Conservation (phyloP, 2,888 invertebrate genomes). For the Belgica antarctica region DNA sequence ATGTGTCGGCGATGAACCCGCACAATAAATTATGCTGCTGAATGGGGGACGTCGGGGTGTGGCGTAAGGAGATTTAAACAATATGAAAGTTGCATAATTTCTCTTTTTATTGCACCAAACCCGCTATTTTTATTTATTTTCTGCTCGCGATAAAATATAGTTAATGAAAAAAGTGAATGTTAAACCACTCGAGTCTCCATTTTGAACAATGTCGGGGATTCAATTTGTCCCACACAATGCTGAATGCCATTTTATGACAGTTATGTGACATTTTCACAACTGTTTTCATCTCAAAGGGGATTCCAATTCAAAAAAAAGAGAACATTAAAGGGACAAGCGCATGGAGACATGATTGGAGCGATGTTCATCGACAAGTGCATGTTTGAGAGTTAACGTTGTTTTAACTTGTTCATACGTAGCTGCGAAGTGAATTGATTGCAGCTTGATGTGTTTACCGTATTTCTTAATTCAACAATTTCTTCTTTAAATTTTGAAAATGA, state of each 20-base stretch:
- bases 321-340: too few species aligned
- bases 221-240: too few species aligned
- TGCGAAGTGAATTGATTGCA: not conserved
- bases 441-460: too few species aligned
- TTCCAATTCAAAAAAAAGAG: too few species aligned
- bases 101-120: not conserved
- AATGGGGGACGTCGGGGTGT: too few species aligned
- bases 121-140: not conserved
- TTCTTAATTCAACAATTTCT: too few species aligned
- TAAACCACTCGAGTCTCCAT: not conserved
- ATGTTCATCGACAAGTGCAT: not conserved
- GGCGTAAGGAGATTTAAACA: too few species aligned
- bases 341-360: not conserved
- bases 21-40: not conserved
- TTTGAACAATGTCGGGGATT: not conserved
- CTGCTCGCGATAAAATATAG: not conserved
- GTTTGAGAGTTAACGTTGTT: constrained; percentile 4
- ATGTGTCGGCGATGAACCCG: not conserved
- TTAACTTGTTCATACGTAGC: too few species aligned
- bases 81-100: not conserved
- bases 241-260: too few species aligned
- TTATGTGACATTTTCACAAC: too few species aligned
- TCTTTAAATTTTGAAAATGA: too few species aligned
- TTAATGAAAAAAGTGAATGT: constrained; percentile 11
- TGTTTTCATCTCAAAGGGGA: too few species aligned